Base-by-base conservation (phyloP, 1,140 invertebrate genomes). In the Scaptomyza graminum region DNA sequence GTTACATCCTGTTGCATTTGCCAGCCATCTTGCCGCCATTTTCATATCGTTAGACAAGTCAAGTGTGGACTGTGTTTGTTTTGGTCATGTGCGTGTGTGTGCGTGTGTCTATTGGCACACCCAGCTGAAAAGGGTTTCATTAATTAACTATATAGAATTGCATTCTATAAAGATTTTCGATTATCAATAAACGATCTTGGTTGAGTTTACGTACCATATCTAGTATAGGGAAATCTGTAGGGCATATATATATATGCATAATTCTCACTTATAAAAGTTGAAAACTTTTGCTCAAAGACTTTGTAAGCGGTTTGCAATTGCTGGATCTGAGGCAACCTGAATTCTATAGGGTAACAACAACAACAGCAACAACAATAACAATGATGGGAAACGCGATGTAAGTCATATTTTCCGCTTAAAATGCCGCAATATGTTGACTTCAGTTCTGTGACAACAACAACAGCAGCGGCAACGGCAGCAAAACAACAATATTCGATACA, bases 331-430 rank as follows among this genome's bases (percentile, higher is more conserved):
- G 3, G 7, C 31, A 8, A 34, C 31, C 7, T 3, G 0, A 1
- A 41, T 4, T 12, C 12, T 50, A 44, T n/a, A 56, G 60, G 25
- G 46, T 43, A 18, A 46, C 12, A 39, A 11, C 34, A 50, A 15
- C 39, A 51, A 15, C 9, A 57, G 41, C 13, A 55, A 62, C 25
- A 49, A 43, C 16, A n/a, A 55, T 34, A 9, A 51, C 43, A 54
- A 51, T 43, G 28, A 43, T 49, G 41, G 43, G 34, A 65, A 65
- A 59, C 60, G 82, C 77, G 74, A 87, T 78, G 82, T 72, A 62
- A 79, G 77, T 70, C 74, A 85, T 85, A 85, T 85, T 85, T 85
- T 87, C 78, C 82, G 82, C 81, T 81, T 87, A 78, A 85, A 87
- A 77, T 70, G 60, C 74, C 77, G 78, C 81, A 85, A 87, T 87